Base-by-base conservation (phyloP, 2,113 vertebrate species). In the Regulus satrapa region DNA sequence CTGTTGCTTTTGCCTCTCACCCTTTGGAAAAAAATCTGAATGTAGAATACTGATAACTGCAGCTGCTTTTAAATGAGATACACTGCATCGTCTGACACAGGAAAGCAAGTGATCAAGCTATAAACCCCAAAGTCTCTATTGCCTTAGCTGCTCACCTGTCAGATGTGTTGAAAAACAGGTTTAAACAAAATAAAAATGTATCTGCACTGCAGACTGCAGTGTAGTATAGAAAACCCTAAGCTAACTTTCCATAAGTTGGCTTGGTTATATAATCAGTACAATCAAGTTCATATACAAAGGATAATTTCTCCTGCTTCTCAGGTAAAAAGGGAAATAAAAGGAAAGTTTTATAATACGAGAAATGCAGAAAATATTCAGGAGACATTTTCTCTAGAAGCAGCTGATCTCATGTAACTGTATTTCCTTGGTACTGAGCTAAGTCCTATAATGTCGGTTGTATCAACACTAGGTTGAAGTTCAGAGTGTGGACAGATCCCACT, bases 1-100 rank as follows among this genome's bases (percentile, higher is more conserved):
- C 80, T 97, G 94, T 95, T 97, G 98, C 97, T 98, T 98, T 95
- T 97, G 98, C 97, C 97, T 98, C 95, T 97, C 97, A 97, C 98
- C 95, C 84, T 97, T 91, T 89, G 88, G 95, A 97, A 95, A 97
- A 94, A 75, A n/a, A 92, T 36, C 49, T 91, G 95, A 96, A 86
- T 95, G 97, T 95, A 89, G 93, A 97, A 52, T 96, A 89, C 69
- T 95, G 83, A 72, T 96, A 96, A 64, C 87, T 63, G 52, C 94
- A 95, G 81, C 94, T 95, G 97, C 98, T 98, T 97, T 94, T 97
- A 89, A 88, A 67, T 83, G 94, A 95, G 86, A 92, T 79, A 92
- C 98, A 98, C 97, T 40, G 97, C 98, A 87, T 97, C 97, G 62
- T 97, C 95, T 97, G 95, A 95, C 93, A 80, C 96, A 89, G 89